Base-by-base conservation (phyloP, 2,888 invertebrate species). In the Clunio marinus region DNA sequence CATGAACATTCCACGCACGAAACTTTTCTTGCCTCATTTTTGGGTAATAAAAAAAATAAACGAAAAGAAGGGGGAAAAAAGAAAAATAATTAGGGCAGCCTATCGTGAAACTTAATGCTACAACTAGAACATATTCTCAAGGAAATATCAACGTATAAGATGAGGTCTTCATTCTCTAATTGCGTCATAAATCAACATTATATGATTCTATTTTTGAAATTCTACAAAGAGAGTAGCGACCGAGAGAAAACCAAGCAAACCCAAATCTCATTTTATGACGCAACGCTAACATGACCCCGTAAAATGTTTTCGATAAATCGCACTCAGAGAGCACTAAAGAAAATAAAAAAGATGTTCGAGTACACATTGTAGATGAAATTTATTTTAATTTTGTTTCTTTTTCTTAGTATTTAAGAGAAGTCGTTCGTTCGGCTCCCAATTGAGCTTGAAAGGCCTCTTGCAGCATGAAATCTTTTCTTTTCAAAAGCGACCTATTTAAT, bases 131-230 rank as follows among this genome's bases (percentile, higher is more conserved):
- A 22, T 13, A 17, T 3, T 51, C 22, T 51, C 51, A 20, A 4
- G 22, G 51, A 17, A 41, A n/a, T 15, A 41, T 17, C 51, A n/a
- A n/a, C n/a, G n/a, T n/a, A n/a, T n/a, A n/a, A n/a, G 5, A 5
- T 22, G 57, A 20, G 27, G 20, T 24, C n/a, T 27, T 57, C 57
- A 22, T 22, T 57, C 17, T 27, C 3, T 57, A 27, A 57, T 25
- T 57, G 57, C 27, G 57, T 57, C 57, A 57, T 57, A 57, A 57
- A 57, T 57, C 57, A 57, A 57, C 51, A 22, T 7, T 51, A 7
- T 17, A 51, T n/a, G 51, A 51, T 17, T 51, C 51, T 51, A 51
- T 51, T 51, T 51, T n/a, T 22, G 51, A 51, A 3, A 17, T 22
- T 3, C 35, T 32, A 32, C 7, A 8, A 25, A 24, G 57, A 20